phyloP scores from a whole-genome alignment of 2,113 vertebrate genomes.

The Alces alces region DNA sequence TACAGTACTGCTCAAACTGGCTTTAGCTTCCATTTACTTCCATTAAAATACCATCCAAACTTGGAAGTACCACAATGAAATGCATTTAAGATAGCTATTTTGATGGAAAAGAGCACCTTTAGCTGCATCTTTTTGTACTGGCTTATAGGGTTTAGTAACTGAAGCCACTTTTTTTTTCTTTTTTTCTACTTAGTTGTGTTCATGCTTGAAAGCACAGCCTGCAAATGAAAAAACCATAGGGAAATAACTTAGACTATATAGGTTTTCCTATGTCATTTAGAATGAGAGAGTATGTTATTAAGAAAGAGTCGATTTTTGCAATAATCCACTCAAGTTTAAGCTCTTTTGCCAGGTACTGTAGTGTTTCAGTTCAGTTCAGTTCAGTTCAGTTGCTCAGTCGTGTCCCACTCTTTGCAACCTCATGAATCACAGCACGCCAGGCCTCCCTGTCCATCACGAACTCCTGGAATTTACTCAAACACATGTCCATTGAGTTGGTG shows the following conservation, averaged over 20 bases:
- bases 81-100: slow-evolving; percentile 40
- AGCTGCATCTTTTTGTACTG: slow-evolving; percentile 24
- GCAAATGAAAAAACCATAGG: not conserved
- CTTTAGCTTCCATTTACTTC: slow-evolving; percentile 37
- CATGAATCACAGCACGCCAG: too few species aligned
- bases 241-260: not conserved
- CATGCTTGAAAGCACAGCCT: not conserved
- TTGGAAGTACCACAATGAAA: slow-evolving; percentile 23
- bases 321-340: slow-evolving; percentile 28
- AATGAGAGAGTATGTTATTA: slow-evolving; percentile 9
- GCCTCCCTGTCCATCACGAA: too few species aligned
- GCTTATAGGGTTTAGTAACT: not conserved
- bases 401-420: too few species aligned
- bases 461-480: too few species aligned
- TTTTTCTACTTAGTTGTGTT: not conserved
- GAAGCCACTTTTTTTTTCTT: not conserved
- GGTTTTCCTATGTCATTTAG: slow-evolving; percentile 29
- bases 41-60: slow-evolving; percentile 32
- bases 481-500: too few species aligned
- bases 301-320: not conserved
- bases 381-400: too few species aligned
- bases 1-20: not conserved
- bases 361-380: not conserved
- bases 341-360: not conserved
- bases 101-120: slow-evolving; percentile 38